These are phyloP conservation scores for Trachymyrmex cornetzi DNA, from an alignment of 1,140 invertebrate species.

Conservation along the genomic window DNA sequence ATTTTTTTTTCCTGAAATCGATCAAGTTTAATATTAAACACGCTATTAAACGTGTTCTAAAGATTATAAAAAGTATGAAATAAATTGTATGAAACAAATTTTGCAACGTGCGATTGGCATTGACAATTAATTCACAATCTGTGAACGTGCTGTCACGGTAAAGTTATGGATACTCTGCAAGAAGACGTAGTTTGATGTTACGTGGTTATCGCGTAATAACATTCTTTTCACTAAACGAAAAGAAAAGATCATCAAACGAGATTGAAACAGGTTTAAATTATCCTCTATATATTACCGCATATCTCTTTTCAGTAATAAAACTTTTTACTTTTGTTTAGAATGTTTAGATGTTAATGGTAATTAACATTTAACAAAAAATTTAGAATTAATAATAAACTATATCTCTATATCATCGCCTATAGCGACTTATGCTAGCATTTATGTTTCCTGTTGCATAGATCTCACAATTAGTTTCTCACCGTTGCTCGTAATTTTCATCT, in stretches of 20 bases:
- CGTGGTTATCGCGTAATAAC: background rate
- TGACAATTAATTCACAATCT: slow-evolving; percentile 2
- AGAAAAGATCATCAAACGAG: slow-evolving; percentile 1
- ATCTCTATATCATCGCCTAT: slow-evolving; percentile 2
- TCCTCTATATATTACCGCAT: background rate
- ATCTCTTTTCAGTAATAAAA: background rate
- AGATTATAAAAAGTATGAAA: background rate
- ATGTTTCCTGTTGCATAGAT: background rate
- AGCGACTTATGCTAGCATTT: background rate
- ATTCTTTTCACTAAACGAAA: background rate
- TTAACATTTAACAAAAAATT: slow-evolving; percentile 2
- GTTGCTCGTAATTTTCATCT: slow-evolving; percentile 47
- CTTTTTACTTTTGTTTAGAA: too few species aligned
- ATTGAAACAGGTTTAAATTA: slow-evolving; percentile 3
- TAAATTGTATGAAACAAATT: background rate
- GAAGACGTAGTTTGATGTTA: slow-evolving; percentile 2
- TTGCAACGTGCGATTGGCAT: slow-evolving; percentile 3
- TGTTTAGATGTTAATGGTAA: background rate
- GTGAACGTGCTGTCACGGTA: background rate
- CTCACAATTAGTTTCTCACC: background rate
- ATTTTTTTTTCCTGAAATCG: background rate
- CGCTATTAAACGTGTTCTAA: background rate
- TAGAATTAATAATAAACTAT: background rate
- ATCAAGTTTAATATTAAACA: background rate
- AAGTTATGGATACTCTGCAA: background rate